Evolutionary conservation across 2,888 invertebrate species (phyloP), one percentile per base, ranked within the genome.

Genomic region (Euphydryas editha): DNA sequence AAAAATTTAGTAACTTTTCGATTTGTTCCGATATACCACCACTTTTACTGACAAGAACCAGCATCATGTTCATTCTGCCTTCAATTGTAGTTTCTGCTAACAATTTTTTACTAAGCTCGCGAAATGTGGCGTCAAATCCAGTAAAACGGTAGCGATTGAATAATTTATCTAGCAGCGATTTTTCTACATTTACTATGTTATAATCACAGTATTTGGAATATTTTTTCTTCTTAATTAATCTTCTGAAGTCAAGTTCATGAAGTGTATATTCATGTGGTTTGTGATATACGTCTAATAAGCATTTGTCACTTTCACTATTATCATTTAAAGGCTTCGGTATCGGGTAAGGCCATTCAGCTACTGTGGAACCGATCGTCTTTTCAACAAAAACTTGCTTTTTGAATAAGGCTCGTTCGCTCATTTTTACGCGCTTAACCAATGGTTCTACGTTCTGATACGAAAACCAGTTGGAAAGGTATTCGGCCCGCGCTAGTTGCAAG

Each of bases 31-130:
- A 70, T 24, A 79, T 76, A 0, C 85, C 84, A 3, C 87, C 88
- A 24, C 77, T 85, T 67, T 90, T 90, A 68, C 88, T 90, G 0
- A 90, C 81, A 30, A 90, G 76, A 3, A 90, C 88, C 2, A 88
- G 73, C 64, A 90, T 76, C 72, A 90, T 88, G 60, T 79, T 83
- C 44, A 86, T 80, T 15, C 90, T 76, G 20, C 81, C 82, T 47
- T 87, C 79, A 0, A 78, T 67, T 2, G 80, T 77, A 56, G 80
- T 81, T 56, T 82, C 81, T 1, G 78, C 75, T 20, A 69, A 62
- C 46, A 90, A 70, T n/a, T 79, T 78, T 47, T 78, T 81, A 1
- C 72, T 73, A 0, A 90, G 73, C 18, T 88, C 87, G 5, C 73
- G 76, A 17, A 87, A 79, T 2, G 86, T 79, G 17, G 76, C 75